Evolutionary conservation across 1,140 invertebrate genomes (phyloP), one percentile per base, ranked within the genome.

Genomic region (Apis laboriosa): DNA sequence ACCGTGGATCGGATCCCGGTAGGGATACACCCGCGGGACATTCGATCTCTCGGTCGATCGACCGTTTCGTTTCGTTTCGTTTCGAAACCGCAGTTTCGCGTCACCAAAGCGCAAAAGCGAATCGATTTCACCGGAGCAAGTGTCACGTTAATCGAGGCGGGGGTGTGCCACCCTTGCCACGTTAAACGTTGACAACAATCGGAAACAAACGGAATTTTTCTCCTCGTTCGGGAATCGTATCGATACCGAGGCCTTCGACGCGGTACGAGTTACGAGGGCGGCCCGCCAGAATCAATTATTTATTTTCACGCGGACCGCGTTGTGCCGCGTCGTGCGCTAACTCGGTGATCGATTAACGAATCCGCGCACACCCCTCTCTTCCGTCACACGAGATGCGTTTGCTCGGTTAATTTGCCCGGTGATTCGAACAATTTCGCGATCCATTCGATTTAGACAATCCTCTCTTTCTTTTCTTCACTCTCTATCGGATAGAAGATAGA

Each of bases 51-150:
- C 64, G 51, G 34, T 51, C 43, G 53, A 17, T 78, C 74, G 24
- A 15, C 17, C 34, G 34, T 43, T 43, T 1, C 13, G 28, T 43
- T 60, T 68, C 80, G 0, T 24, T 24, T 24, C 24, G 24, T 24
- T 24, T 24, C 5, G 34, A 43, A 28, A 71, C 74, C 80, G 51
- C 73, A 71, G 53, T 51, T 61, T 77, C 73, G 64, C 53, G 21
- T 7, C 43, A 51, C 4, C 77, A 19, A 63, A 58, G 75, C 66
- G 67, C 64, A 61, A 34, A 55, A 56, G 51, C 75, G 80, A 78
- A 77, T 83, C 80, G 74, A 83, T 83, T 78, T 77, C 73, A 68
- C 9, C 66, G 75, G 5, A 21, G 34, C 61, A 83, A 71, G 64
- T 71, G 75, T 78, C 64, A 17, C 75, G 75, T 83, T 83, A 83